Percentiles rank a stretch among this genome's conserved stretches.
These are phyloP conservation scores for Phrynocephalus vlangalii DNA, from an alignment of 2,797 vertebrate species.

Conservation along the genomic window DNA sequence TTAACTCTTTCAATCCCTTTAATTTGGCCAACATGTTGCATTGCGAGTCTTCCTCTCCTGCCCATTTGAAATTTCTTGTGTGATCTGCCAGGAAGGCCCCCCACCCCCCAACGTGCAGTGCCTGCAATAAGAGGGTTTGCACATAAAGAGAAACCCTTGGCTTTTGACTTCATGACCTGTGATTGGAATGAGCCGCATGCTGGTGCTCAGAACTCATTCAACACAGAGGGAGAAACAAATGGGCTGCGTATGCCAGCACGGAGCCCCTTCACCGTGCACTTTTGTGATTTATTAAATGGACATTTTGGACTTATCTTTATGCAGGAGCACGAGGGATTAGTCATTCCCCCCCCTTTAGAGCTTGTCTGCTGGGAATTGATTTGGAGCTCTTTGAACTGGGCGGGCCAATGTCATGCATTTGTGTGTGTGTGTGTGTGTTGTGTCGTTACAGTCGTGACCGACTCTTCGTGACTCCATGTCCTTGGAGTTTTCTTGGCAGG, in stretches of 20 bases:
- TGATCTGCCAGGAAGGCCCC: neutral
- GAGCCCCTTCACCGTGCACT: neutral
- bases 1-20: no score
- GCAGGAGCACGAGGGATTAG: neutral
- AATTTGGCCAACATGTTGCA: no score
- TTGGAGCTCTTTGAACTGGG: neutral
- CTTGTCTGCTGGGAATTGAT: neutral
- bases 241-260: neutral
- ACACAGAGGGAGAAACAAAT: neutral
- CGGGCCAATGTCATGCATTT: neutral
- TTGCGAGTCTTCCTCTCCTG: no score
- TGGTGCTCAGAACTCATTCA: neutral
- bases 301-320: neutral
- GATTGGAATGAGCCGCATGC: neutral
- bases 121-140: neutral
- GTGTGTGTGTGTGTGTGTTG: no score
- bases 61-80: no score
- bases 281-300: neutral
- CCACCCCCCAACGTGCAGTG: neutral
- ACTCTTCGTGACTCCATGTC: no score
- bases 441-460: no score
- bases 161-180: neutral
- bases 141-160: neutral
- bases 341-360: neutral
- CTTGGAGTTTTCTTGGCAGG: no score